A percentile compares a stretch with the other conserved stretches of the same genome.
phyloP scores from a whole-genome alignment of 2,797 vertebrate species.

The Sorex maritimensis region DNA sequence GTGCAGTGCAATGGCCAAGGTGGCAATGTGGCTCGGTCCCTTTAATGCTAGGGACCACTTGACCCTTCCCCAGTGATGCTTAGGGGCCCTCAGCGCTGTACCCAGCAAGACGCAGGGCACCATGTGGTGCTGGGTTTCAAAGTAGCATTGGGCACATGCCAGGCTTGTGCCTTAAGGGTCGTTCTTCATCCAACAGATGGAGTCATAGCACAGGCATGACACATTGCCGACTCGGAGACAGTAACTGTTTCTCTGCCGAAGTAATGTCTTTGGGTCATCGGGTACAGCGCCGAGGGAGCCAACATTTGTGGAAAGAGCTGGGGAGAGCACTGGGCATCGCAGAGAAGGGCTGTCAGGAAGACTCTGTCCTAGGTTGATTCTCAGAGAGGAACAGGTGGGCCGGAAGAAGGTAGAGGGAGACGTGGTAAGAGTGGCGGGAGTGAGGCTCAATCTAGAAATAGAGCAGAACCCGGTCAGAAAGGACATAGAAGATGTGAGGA shows the following conservation, averaged over 20 bases:
- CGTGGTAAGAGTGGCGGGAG: neutral
- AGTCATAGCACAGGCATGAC: neutral
- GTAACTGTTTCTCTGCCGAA: neutral
- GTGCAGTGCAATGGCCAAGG: no score
- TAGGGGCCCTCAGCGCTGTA: no score
- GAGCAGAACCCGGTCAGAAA: neutral
- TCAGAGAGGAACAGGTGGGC: neutral
- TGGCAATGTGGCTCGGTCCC: no score
- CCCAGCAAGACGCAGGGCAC: no score
- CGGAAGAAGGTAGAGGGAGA: neutral
- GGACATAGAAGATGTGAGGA: neutral
- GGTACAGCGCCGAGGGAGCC: neutral
- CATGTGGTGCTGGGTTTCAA: no score
- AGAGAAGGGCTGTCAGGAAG: neutral
- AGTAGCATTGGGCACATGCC: no score
- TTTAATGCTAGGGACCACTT: no score
- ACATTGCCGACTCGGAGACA: neutral
- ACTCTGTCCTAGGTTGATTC: neutral
- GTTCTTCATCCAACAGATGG: neutral
- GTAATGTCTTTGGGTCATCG: neutral
- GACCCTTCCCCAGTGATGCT: no score
- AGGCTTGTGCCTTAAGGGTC: no score
- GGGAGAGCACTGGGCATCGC: neutral
- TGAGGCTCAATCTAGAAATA: constrained; percentile 7
- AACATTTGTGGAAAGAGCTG: no score